A percentile compares a stretch with the other conserved stretches of the same genome.
Evolutionary conservation across 2,888 invertebrate species (phyloP).

Genomic region (Lathronympha strigana): DNA sequence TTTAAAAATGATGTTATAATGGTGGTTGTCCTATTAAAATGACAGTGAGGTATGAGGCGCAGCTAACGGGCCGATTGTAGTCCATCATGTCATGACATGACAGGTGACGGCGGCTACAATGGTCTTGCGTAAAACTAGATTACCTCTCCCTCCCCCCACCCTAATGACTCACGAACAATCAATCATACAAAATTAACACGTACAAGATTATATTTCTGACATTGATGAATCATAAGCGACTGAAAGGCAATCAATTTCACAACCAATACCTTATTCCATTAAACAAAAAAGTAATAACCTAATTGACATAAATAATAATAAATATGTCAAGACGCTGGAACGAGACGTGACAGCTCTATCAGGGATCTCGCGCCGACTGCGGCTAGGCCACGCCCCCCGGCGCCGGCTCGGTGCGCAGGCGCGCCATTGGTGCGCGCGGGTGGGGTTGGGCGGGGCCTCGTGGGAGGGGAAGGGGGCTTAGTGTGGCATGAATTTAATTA

Average conservation of each 20-base stretch:
- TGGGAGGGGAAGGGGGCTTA: slow-evolving; percentile 67
- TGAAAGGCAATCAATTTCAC: slow-evolving; percentile 83
- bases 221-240: slow-evolving; percentile 83
- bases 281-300: slow-evolving; percentile 84
- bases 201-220: slow-evolving; percentile 79
- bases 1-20: no score
- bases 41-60: slow-evolving; percentile 16
- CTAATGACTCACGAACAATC: slow-evolving; percentile 77
- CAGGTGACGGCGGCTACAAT: slow-evolving; percentile 57
- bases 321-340: slow-evolving; percentile 82
- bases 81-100: slow-evolving; percentile 31
- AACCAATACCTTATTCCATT: slow-evolving; percentile 83
- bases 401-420: slow-evolving; percentile 54
- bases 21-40: slow-evolving; percentile 11
- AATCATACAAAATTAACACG: slow-evolving; percentile 83
- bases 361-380: slow-evolving; percentile 75
- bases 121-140: slow-evolving; percentile 79
- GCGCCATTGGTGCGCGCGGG: slow-evolving; percentile 57
- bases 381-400: slow-evolving; percentile 55
- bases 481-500: slow-evolving; percentile 85
- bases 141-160: slow-evolving; percentile 58
- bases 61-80: slow-evolving; percentile 27
- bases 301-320: slow-evolving; percentile 85
- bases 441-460: slow-evolving; percentile 52
- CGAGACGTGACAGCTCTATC: slow-evolving; percentile 83